These are phyloP conservation scores for Nebria brevicollis DNA, from an alignment of 2,888 invertebrate genomes.

Conservation along the genomic window DNA sequence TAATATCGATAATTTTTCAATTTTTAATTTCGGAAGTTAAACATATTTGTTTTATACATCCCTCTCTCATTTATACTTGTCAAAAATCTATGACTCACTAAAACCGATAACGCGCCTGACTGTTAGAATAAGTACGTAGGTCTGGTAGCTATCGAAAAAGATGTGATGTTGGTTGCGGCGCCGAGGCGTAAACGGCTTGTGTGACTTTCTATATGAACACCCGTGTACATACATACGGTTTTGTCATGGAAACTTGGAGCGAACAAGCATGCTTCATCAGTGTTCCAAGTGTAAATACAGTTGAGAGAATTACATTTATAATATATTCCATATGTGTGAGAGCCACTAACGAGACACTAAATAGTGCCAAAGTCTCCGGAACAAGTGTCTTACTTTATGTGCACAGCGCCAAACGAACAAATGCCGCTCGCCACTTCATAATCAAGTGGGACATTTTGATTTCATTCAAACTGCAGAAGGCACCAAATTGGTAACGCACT, in stretches of 20 bases:
- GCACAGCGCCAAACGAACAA: constrained; percentile 25
- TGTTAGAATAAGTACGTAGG: no score
- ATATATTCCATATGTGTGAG: constrained; percentile 32
- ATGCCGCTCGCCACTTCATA: constrained; percentile 25
- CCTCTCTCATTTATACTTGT: no score
- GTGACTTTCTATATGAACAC: no score
- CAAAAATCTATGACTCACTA: no score
- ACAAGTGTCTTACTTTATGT: background rate
- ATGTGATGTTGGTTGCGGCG: no score
- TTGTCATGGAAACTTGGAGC: background rate
- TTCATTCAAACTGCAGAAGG: constrained; percentile 26
- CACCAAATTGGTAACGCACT: constrained; percentile 32
- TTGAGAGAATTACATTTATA: constrained; percentile 42
- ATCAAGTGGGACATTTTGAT: constrained; percentile 42
- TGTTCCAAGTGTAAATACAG: background rate
- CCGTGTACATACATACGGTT: background rate
- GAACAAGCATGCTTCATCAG: background rate
- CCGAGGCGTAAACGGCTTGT: no score
- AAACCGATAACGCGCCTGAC: no score
- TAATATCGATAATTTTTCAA: no score
- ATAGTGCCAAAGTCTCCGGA: constrained; percentile 30
- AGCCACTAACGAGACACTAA: constrained; percentile 37
- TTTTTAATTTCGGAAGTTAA: no score
- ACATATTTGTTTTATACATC: no score
- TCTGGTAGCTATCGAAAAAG: no score